Conservation (phyloP, 2,888 invertebrate species). For the Galerucella nymphaeae region DNA sequence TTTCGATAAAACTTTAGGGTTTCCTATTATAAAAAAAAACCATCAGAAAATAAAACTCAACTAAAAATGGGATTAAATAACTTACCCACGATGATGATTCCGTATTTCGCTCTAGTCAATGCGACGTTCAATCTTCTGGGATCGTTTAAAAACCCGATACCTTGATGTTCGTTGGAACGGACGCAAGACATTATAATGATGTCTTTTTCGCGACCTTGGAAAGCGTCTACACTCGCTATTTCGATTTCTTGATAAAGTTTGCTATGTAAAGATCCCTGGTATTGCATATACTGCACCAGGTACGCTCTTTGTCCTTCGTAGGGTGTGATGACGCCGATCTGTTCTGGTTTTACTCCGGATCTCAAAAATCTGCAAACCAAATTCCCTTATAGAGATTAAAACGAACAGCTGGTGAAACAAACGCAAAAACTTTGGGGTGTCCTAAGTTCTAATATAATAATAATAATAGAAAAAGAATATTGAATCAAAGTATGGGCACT, state of each 20-base stretch:
- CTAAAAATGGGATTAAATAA: conserved; percentile 76
- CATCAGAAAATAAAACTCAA: not conserved
- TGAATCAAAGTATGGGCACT: no score
- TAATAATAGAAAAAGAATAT: no score
- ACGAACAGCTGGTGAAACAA: not conserved
- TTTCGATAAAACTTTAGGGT: conserved; percentile 98
- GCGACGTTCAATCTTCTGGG: conserved; percentile 98
- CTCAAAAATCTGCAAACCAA: conserved; percentile 79
- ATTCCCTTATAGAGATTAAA: not conserved
- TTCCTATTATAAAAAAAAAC: conserved; percentile 60
- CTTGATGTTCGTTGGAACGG: conserved; percentile 96
- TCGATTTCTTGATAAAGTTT: conserved; percentile 98
- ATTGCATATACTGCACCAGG: conserved; percentile 98
- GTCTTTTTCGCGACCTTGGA: conserved; percentile 99
- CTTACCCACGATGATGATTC: conserved; percentile 98
- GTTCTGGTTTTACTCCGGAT: conserved; percentile 95
- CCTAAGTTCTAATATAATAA: no score
- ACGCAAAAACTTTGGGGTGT: not conserved
- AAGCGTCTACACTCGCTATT: conserved; percentile 99
- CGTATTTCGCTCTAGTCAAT: conserved; percentile 95
- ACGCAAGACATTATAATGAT: conserved; percentile 99
- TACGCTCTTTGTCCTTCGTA: conserved; percentile 99
- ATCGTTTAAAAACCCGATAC: conserved; percentile 97
- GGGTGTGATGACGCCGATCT: conserved; percentile 98
- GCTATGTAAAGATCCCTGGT: conserved; percentile 95